These are phyloP conservation scores for Rhombomys opimus DNA, from an alignment of 2,113 vertebrate genomes.

Conservation along the genomic window DNA sequence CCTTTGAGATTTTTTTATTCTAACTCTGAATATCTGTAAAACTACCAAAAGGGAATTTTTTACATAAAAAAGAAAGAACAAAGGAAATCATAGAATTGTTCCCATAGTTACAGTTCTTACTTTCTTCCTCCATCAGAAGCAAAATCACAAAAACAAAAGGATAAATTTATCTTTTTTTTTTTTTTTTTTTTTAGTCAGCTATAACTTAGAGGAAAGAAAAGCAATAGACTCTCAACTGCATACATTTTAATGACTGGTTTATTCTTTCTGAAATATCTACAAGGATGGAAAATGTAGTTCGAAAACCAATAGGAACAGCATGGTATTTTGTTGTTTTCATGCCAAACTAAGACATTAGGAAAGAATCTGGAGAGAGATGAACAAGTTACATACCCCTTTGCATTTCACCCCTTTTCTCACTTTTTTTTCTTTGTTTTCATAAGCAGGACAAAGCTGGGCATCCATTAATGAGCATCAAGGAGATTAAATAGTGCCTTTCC, in stretches of 20 bases:
- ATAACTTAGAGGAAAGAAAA: slow-evolving; percentile 41
- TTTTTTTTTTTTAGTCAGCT: slow-evolving; percentile 5
- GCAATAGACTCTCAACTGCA: neutral
- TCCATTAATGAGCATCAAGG: slow-evolving; percentile 34
- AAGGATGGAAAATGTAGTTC: neutral
- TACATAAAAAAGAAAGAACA: slow-evolving; percentile 2
- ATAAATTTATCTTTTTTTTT: slow-evolving; percentile 37
- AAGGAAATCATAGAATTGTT: slow-evolving; percentile 39
- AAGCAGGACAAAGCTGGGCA: neutral
- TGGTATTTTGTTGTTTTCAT: slow-evolving; percentile 17
- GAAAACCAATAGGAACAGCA: neutral
- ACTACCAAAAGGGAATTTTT: neutral
- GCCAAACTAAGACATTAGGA: neutral
- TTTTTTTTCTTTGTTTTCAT: neutral
- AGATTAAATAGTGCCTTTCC: neutral
- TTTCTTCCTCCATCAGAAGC: neutral
- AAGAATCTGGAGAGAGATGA: neutral
- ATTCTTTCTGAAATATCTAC: slow-evolving; percentile 60
- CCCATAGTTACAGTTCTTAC: slow-evolving; percentile 63
- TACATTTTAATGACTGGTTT: neutral
- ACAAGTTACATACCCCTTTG: neutral
- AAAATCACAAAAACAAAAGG: slow-evolving; percentile 52
- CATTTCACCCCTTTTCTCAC: neutral
- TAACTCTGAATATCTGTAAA: slow-evolving; percentile 52
- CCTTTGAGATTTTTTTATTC: neutral